These are phyloP conservation scores for Ophraella communa DNA, from an alignment of 2,888 invertebrate genomes.

Conservation along the genomic window DNA sequence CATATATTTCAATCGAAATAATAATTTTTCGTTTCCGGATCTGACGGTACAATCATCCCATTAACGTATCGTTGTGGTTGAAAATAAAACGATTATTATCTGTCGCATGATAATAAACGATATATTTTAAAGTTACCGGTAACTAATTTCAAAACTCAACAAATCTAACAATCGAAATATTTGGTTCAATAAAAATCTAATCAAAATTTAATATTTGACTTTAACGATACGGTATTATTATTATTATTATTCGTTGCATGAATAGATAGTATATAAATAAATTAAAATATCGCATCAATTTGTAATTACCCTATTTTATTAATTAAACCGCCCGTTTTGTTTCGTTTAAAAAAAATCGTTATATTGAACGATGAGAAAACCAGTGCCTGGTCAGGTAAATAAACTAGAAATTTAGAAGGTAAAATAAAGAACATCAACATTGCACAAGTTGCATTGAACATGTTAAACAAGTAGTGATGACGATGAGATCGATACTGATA, in stretches of 20 bases:
- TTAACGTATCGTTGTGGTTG: not conserved
- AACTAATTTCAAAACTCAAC: not conserved
- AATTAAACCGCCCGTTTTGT: not conserved
- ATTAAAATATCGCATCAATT: no score
- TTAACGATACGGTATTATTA: no score
- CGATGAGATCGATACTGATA: no score
- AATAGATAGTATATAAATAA: no score
- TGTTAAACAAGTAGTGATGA: no score
- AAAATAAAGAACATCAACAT: no score
- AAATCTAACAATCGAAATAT: not conserved
- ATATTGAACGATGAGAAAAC: no score
- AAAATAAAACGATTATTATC: not conserved
- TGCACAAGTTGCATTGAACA: no score
- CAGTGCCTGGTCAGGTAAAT: no score
- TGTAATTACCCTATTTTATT: not conserved
- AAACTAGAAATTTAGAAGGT: no score
- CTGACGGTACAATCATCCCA: not conserved
- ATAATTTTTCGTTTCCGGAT: not conserved
- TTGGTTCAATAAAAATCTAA: not conserved
- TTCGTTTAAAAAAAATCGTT: not conserved
- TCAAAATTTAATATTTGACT: not conserved
- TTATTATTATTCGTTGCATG: no score
- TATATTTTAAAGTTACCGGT: not conserved
- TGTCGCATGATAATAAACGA: not conserved
- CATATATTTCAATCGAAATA: not conserved